phyloP scores from a whole-genome alignment of 2,113 vertebrate genomes.

The Isurus oxyrinchus region DNA sequence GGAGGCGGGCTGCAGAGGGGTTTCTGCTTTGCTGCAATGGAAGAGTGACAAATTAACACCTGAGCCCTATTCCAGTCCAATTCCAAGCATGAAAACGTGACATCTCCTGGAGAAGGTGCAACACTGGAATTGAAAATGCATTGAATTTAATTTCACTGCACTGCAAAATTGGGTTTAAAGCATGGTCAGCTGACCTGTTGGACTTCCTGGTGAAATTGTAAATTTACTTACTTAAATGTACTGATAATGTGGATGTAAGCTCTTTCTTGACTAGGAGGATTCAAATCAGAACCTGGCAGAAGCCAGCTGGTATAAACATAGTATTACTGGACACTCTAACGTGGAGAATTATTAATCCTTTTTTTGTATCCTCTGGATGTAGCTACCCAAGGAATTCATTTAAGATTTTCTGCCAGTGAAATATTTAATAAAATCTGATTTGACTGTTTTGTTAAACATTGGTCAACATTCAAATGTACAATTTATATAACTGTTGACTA shows the following conservation, averaged over 20 bases:
- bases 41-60: not conserved
- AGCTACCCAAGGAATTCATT: not conserved
- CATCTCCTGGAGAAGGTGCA: not conserved
- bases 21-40: not conserved
- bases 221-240: not conserved
- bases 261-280: not conserved
- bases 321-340: not conserved
- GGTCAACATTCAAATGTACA: not conserved
- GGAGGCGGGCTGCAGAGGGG: too few species aligned
- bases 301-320: not conserved
- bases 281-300: not conserved
- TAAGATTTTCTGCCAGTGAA: not conserved
- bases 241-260: not conserved
- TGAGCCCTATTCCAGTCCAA: not conserved
- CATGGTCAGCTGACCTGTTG: not conserved
- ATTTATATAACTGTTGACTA: not conserved
- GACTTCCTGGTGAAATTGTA: not conserved
- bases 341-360: not conserved
- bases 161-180: not conserved
- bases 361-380: not conserved
- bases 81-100: not conserved
- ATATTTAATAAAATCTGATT: not conserved
- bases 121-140: not conserved
- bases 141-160: not conserved
- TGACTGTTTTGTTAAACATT: not conserved